Percentiles rank a stretch among this genome's conserved stretches.
phyloP scores from a whole-genome alignment of 2,113 vertebrate genomes.

The Stegastes partitus region DNA sequence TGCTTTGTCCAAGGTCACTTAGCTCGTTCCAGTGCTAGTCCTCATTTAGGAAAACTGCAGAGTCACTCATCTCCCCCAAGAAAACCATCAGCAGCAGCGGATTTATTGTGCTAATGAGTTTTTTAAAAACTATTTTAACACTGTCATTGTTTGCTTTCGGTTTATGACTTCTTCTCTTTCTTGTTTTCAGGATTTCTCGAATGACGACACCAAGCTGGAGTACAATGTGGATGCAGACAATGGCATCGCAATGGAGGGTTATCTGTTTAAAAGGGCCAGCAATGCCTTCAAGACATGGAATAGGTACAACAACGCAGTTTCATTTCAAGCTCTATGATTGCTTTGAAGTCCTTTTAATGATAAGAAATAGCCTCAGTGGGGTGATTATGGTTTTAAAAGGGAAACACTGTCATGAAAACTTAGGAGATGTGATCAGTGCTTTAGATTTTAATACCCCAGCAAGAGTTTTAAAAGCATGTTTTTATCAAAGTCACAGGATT shows the following conservation, averaged over 20 bases:
- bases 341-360: neutral
- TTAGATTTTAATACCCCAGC: constrained; percentile 7
- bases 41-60: neutral
- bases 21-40: neutral
- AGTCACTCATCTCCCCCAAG: neutral
- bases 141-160: neutral
- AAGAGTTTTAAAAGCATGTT: neutral
- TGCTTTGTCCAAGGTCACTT: neutral
- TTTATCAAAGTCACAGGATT: neutral
- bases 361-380: neutral
- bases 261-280: constrained; percentile 98
- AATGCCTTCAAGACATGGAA: constrained; percentile 99
- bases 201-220: constrained; percentile 95
- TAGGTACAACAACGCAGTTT: constrained; percentile 84
- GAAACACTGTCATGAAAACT: neutral
- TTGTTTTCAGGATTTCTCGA: constrained; percentile 91
- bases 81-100: neutral
- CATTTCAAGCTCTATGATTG: neutral
- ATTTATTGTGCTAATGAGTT: too few relatives aligned
- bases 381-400: neutral
- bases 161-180: neutral
- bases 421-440: neutral
- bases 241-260: constrained; percentile 98
- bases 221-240: constrained; percentile 96
- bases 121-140: neutral